Evolutionary conservation across 2,797 vertebrate species (phyloP).

Genomic region (Gambusia yucatana): DNA sequence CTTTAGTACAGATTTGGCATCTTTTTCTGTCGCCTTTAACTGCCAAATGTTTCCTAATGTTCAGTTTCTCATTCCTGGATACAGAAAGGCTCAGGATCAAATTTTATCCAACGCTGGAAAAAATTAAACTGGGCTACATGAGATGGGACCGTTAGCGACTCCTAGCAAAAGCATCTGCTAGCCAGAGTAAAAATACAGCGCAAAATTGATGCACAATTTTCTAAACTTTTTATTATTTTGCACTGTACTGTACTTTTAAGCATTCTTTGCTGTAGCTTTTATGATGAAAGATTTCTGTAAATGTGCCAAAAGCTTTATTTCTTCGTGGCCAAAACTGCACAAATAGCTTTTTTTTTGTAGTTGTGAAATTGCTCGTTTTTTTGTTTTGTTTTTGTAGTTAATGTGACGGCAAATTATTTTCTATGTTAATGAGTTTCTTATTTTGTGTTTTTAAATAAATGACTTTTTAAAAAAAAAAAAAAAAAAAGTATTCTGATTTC

Average conservation of each 20-base stretch:
- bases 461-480: slow-evolving; percentile 25
- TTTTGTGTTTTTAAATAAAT: slow-evolving; percentile 46
- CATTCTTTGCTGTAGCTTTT: slow-evolving; percentile 93
- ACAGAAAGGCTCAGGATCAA: slow-evolving; percentile 2
- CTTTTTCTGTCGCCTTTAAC: not conserved
- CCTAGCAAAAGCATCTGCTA: slow-evolving; percentile 55
- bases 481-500: not conserved
- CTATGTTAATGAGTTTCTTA: not conserved
- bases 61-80: not conserved
- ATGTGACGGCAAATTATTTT: not conserved
- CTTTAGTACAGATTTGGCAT: not conserved
- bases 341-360: slow-evolving; percentile 80
- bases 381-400: slow-evolving; percentile 81
- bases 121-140: not conserved
- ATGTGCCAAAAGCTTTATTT: slow-evolving; percentile 86
- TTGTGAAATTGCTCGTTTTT: slow-evolving; percentile 61
- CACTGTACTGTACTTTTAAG: slow-evolving; percentile 85
- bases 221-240: slow-evolving; percentile 49
- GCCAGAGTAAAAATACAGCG: slow-evolving; percentile 32
- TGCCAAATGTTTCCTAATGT: not conserved
- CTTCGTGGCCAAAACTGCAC: slow-evolving; percentile 83
- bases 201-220: slow-evolving; percentile 61
- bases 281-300: slow-evolving; percentile 88
- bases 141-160: slow-evolving; percentile 27
- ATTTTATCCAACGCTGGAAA: not conserved